These are phyloP conservation scores for Paramormyrops kingsleyae DNA, from an alignment of 2,113 vertebrate genomes.

Conservation along the genomic window DNA sequence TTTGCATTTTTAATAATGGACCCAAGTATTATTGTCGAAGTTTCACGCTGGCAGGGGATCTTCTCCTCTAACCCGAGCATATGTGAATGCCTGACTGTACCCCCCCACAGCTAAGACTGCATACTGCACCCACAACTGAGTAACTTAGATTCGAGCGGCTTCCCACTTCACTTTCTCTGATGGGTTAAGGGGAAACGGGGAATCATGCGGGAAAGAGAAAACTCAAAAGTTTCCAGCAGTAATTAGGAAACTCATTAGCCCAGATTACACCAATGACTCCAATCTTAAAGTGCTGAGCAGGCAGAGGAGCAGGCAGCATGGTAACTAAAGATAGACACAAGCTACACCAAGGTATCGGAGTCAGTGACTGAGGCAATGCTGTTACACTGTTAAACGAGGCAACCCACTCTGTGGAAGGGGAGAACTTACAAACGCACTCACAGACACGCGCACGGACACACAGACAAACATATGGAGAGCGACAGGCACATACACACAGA, in stretches of 20 bases:
- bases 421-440: background rate
- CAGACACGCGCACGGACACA: background rate
- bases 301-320: background rate
- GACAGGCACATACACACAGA: too few species aligned
- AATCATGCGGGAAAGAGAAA: background rate
- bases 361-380: background rate
- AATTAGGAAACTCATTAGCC: background rate
- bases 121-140: background rate
- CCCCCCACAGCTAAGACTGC: background rate
- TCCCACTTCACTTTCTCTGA: background rate
- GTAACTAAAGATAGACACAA: background rate
- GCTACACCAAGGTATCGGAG: background rate
- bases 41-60: background rate
- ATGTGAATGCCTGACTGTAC: background rate
- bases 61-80: background rate
- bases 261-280: background rate
- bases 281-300: background rate
- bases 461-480: too few species aligned
- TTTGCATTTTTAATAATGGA: background rate
- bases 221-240: background rate
- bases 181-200: background rate
- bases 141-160: background rate
- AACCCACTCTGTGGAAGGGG: background rate
- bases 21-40: background rate
- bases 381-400: background rate